phyloP scores from a whole-genome alignment of 2,888 invertebrate genomes.

The Ethmia dodecea region DNA sequence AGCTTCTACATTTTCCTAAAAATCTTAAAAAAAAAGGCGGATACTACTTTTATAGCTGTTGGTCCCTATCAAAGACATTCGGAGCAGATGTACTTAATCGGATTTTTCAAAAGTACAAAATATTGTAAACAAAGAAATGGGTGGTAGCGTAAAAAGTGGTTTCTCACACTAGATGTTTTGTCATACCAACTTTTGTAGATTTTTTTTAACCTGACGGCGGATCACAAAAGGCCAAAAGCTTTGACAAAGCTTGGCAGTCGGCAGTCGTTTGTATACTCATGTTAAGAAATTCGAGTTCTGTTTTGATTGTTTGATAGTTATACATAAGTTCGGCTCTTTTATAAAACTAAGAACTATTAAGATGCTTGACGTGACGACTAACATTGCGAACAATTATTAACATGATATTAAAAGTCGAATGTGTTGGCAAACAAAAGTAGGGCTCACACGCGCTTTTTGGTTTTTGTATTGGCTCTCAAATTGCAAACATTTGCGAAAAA shows the following conservation, averaged over 20 bases:
- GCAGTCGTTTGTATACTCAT: constrained; percentile 44
- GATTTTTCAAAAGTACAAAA: not conserved
- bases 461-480: constrained; percentile 9
- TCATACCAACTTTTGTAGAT: constrained; percentile 31
- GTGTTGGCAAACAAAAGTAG: constrained; percentile 42
- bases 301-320: constrained; percentile 66
- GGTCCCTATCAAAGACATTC: not conserved
- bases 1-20: no score
- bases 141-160: not conserved
- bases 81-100: not conserved
- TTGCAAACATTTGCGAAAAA: constrained; percentile 15
- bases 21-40: no score
- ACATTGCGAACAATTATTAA: constrained; percentile 36
- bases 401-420: constrained; percentile 27
- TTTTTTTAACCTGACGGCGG: constrained; percentile 46
- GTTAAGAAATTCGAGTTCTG: constrained; percentile 49
- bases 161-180: constrained; percentile 26
- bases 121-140: not conserved
- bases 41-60: no score
- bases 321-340: constrained; percentile 51
- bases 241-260: constrained; percentile 56
- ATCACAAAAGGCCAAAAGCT: constrained; percentile 48
- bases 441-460: constrained; percentile 17
- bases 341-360: constrained; percentile 26
- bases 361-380: constrained; percentile 37